phyloP scores from a whole-genome alignment of 2,797 vertebrate species.

The Pipistrellus pygmaeus region DNA sequence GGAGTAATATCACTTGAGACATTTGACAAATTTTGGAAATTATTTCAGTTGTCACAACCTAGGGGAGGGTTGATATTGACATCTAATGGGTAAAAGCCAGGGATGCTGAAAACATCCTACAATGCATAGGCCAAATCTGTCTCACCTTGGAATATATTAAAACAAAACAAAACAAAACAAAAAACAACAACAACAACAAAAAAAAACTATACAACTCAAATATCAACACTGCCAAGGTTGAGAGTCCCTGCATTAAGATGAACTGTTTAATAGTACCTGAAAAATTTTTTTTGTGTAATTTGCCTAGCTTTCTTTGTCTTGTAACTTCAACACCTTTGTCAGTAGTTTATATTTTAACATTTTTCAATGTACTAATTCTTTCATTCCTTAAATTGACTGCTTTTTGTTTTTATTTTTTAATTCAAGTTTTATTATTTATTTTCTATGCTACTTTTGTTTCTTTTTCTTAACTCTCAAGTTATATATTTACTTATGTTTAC shows the following conservation, averaged over 20 bases:
- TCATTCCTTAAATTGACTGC: neutral
- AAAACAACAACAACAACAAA: too few species aligned
- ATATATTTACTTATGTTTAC: neutral
- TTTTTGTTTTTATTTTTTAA: neutral
- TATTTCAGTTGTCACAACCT: neutral
- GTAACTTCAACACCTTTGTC: neutral
- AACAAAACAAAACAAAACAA: too few species aligned
- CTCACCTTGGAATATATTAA: neutral
- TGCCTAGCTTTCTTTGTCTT: neutral
- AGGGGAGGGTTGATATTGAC: neutral
- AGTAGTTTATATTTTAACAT: neutral
- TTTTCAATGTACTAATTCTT: neutral
- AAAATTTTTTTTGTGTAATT: neutral
- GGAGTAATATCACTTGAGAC: neutral
- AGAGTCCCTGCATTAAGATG: neutral
- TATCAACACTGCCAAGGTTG: neutral
- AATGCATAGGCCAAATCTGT: neutral
- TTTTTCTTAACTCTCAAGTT: neutral
- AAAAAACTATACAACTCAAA: neutral
- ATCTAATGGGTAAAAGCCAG: neutral
- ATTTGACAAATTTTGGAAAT: neutral
- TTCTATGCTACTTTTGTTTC: neutral
- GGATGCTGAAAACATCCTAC: too few species aligned
- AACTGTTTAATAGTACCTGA: neutral
- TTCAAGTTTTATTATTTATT: neutral